These are phyloP conservation scores for Peromyscus melanophrys DNA, from an alignment of 2,797 vertebrate genomes.

Conservation along the genomic window DNA sequence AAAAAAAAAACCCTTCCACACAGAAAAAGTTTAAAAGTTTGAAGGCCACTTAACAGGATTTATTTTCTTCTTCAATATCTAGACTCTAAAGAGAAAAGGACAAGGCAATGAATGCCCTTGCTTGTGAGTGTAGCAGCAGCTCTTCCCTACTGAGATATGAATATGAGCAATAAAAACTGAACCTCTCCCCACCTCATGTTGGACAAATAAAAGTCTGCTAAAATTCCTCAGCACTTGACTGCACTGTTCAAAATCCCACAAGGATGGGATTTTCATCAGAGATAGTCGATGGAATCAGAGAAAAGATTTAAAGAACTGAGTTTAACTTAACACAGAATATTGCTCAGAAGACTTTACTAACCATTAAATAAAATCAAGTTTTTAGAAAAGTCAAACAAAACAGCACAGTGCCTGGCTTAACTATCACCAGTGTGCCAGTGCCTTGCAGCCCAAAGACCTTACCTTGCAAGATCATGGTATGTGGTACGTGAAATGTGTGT, in stretches of 20 bases:
- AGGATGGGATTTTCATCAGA: background rate
- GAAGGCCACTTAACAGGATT: background rate
- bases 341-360: background rate
- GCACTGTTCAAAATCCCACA: background rate
- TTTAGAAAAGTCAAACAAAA: background rate
- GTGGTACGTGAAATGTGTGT: background rate
- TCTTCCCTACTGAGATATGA: conserved; percentile 10
- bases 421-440: background rate
- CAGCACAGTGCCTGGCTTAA: background rate
- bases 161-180: background rate
- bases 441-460: background rate
- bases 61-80: background rate
- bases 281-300: background rate
- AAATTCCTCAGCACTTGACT: background rate
- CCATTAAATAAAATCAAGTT: background rate
- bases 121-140: conserved; percentile 29
- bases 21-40: no score
- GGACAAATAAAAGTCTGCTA: background rate
- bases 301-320: background rate
- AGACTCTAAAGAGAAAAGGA: background rate
- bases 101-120: background rate
- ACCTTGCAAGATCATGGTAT: background rate
- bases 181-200: background rate
- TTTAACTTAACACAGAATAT: conserved; percentile 44
- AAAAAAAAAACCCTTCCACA: no score